Base-by-base conservation (phyloP, 2,888 invertebrate species). In the Lissonota sp. region DNA sequence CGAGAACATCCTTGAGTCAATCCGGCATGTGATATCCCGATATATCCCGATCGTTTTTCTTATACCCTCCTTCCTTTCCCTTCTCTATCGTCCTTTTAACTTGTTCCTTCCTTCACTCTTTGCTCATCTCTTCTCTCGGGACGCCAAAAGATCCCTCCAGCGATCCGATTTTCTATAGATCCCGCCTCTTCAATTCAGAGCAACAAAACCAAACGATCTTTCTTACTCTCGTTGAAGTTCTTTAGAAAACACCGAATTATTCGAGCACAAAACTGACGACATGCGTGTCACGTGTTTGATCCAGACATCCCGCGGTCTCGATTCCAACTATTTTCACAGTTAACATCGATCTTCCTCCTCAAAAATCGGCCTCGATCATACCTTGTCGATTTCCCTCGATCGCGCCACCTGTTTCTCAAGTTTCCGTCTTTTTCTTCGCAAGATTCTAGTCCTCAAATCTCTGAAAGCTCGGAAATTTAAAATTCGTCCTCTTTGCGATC, bases 51-150 rank as follows among this genome's bases (percentile, higher is more conserved):
- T 55, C 63, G 40, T 26, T 10, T 42, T 12, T 40, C 26, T 55
- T 16, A 14, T 12, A 40, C 12, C 8, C 26, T 71, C 49, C 16
- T 63, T 62, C 44, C 6, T 46, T 12, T 49, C 16, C n/a, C 1
- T 37, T 0, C 8, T n/a, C 16, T 53, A 53, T 53, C 14, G 2
- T 53, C 81, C 78, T 86, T 90, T 90, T 91, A 91, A 91, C 86
- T 88, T 90, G 89, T 86, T 84, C 79, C 83, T 58, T 73, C 51
- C 42, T 40, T 44, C 6, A 37, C 66, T 67, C 71, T 70, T 69
- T 37, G 70, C 78, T 78, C 55, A 51, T 62, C 67, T 76, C 64
- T 16, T 62, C 57, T 58, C 62, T 83, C 84, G 83, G 84, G 42
- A 12, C 46, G 26, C 72, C 55, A 37, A 51, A 42, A n/a, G 40